Evolutionary conservation across 2,113 vertebrate species (phyloP), one percentile per base, ranked within the genome.

Genomic region (Gopherus flavomarginatus): DNA sequence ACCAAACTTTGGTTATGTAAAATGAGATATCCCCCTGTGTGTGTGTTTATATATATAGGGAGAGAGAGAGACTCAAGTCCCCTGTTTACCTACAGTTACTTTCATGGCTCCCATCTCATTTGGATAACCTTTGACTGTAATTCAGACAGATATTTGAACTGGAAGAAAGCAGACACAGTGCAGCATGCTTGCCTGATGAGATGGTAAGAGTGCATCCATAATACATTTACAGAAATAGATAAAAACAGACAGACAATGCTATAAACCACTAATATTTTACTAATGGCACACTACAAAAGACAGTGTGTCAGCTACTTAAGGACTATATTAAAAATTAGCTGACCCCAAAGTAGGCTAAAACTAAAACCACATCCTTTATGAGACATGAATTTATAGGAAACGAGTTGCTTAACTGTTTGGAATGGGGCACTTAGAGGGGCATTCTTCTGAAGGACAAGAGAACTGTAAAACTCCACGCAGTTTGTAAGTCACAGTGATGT

Each of bases 181-280:
- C 21, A 10, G 72, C 65, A 11, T 17, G 0, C 81, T 4, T n/a
- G 0, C 5, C 72, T 82, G 52, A 82, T 82, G 7, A n/a, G 90
- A 21, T 5, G n/a, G 4, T 1, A 1, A 35, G 72, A 44, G 5
- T n/a, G 31, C 3, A 8, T 27, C 29, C 69, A 50, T 52, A 27
- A 86, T n/a, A 57, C 12, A 1, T 88, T 1, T 4, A 1, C 1
- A 80, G 81, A 2, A 44, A 0, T 42, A 16, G 11, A 0, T 1
- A 42, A 72, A 92, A 79, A 47, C 59, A 13, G 42, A 44, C 44
- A 44, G 24, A 50, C 89, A 75, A 92, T 72, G 19, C n/a, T 72
- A 81, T 72, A 72, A 91, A 44, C 27, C 50, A 72, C 3, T 72
- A n/a, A 77, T 38, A 54, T 88, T 31, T 6, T 0, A 3, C 12